Conservation (phyloP, 2,888 invertebrate genomes). For the Acrocyrtus sp. region DNA sequence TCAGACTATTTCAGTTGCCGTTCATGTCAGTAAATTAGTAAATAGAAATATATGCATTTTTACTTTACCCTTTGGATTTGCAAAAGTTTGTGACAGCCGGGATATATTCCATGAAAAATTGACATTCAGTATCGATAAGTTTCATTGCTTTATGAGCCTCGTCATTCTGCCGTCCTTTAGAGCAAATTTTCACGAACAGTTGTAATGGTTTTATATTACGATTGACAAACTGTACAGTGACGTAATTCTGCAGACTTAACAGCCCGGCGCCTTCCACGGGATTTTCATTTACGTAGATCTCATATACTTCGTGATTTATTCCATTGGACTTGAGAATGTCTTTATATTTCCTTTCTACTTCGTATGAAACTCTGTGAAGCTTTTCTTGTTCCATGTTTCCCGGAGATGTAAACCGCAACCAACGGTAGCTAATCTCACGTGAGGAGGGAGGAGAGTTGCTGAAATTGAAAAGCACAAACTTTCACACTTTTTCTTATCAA, state of each 20-base stretch:
- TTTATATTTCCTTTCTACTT: no score
- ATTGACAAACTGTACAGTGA: constrained; percentile 36
- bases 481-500: no score
- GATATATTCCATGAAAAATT: constrained; percentile 42
- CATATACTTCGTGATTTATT: constrained; percentile 20
- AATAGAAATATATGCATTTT: no score
- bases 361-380: no score
- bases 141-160: constrained; percentile 19
- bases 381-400: no score
- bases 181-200: constrained; percentile 45
- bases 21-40: no score
- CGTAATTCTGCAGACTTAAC: constrained; percentile 21
- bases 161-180: background rate
- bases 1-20: no score
- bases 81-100: constrained; percentile 41
- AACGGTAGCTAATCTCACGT: no score
- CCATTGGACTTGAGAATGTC: constrained; percentile 27
- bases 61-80: constrained; percentile 35
- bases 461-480: no score
- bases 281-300: constrained; percentile 14
- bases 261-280: constrained; percentile 42
- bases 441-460: no score
- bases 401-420: no score
- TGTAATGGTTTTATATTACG: constrained; percentile 21
- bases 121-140: constrained; percentile 47